Conservation (phyloP, 2,888 invertebrate species). For the Noctua janthina region DNA sequence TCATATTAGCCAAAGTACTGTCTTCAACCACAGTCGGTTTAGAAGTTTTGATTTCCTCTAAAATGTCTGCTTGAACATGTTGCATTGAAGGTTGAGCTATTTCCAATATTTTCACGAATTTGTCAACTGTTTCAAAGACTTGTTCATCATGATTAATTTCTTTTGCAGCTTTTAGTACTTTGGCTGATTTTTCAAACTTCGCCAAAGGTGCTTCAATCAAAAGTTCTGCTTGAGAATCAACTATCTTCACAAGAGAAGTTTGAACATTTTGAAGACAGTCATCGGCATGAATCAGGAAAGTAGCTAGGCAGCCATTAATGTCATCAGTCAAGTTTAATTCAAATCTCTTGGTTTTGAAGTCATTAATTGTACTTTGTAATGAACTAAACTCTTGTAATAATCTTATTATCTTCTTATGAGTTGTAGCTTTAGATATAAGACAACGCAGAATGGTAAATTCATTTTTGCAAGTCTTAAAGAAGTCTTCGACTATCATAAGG, state of each 20-base stretch:
- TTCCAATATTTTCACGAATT: constrained; percentile 66
- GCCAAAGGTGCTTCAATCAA: constrained; percentile 74
- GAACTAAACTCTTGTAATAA: constrained; percentile 81
- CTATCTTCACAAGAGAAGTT: constrained; percentile 74
- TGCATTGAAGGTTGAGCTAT: constrained; percentile 69
- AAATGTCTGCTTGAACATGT: constrained; percentile 67
- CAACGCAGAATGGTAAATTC: constrained; percentile 80
- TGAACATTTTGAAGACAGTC: constrained; percentile 76
- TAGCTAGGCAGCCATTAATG: constrained; percentile 71
- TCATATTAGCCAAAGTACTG: constrained; percentile 63
- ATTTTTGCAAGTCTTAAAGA: constrained; percentile 80
- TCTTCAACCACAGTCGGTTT: constrained; percentile 58
- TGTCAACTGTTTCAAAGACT: constrained; percentile 49
- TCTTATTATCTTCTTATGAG: constrained; percentile 82
- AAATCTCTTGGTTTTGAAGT: constrained; percentile 74
- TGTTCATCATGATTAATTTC: constrained; percentile 54
- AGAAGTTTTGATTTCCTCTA: constrained; percentile 71
- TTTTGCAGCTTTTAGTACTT: constrained; percentile 59
- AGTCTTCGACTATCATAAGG: constrained; percentile 79
- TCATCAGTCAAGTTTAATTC: constrained; percentile 74
- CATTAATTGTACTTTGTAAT: constrained; percentile 74
- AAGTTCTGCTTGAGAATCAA: constrained; percentile 76
- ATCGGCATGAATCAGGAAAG: constrained; percentile 76
- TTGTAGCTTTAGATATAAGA: constrained; percentile 77
- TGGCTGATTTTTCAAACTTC: constrained; percentile 70